Conservation (phyloP, 2,797 vertebrate species). For the Vireo griseus region DNA sequence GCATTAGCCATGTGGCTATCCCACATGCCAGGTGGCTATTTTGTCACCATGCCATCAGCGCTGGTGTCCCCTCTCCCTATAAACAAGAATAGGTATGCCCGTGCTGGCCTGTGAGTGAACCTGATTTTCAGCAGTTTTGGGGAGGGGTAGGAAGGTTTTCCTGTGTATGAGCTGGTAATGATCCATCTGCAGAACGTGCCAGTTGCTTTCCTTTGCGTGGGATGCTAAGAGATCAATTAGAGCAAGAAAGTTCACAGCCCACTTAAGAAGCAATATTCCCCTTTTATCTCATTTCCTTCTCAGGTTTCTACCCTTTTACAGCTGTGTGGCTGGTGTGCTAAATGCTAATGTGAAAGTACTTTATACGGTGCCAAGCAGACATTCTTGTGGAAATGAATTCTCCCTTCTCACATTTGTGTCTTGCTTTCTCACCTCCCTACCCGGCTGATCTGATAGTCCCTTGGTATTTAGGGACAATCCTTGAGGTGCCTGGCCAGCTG, state of each 20-base stretch:
- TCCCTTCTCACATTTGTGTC: background rate
- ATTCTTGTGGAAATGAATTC: conserved; percentile 50
- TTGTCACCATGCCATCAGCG: background rate
- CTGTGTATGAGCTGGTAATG: background rate
- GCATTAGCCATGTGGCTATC: background rate
- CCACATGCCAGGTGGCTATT: conserved; percentile 5
- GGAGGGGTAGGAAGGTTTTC: background rate
- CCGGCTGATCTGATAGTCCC: background rate
- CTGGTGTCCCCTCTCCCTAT: background rate
- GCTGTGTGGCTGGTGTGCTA: conserved; percentile 42
- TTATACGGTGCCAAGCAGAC: conserved; percentile 36
- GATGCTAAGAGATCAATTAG: conserved; percentile 62
- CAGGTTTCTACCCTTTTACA: conserved; percentile 48
- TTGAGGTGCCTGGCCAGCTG: background rate
- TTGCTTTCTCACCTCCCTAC: conserved; percentile 15
- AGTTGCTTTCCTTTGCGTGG: conserved; percentile 51
- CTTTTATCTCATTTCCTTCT: conserved; percentile 60
- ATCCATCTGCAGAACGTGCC: conserved; percentile 18
- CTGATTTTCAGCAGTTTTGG: background rate
- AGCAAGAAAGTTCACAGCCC: conserved; percentile 59
- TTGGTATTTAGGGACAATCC: conserved; percentile 11
- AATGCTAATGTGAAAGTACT: conserved; percentile 53
- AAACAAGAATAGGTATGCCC: background rate
- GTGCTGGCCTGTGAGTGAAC: background rate
- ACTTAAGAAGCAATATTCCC: conserved; percentile 63